Conservation (phyloP, 2,113 vertebrate genomes). For the Patagioenas fasciata region DNA sequence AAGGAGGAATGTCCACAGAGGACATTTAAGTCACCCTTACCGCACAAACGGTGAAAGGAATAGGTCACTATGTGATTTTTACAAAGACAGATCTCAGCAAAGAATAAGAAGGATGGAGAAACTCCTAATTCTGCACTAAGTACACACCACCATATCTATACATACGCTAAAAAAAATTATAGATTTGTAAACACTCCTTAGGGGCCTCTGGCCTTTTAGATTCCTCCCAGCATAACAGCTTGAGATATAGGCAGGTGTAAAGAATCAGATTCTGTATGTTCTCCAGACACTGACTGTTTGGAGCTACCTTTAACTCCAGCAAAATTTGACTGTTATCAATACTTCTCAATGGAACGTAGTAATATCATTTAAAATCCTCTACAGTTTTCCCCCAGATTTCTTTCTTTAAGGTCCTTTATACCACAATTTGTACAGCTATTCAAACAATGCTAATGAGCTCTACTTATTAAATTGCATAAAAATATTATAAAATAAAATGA, state of each 20-base stretch:
- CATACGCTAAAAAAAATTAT: not conserved
- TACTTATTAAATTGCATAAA: not conserved
- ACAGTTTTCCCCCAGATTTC: not conserved
- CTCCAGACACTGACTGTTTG: not conserved
- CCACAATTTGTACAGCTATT: not conserved
- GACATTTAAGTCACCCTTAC: not conserved
- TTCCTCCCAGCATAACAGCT: not conserved
- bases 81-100: not conserved
- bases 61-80: not conserved
- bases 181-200: not conserved
- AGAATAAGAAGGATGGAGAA: not conserved
- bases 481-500: not conserved
- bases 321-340: not conserved
- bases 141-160: not conserved
- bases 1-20: not conserved
- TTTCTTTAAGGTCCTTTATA: not conserved
- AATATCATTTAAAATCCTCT: not conserved
- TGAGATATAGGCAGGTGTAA: not conserved
- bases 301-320: not conserved
- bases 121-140: not conserved
- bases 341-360: not conserved
- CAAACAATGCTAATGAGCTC: not conserved
- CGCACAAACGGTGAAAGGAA: not conserved
- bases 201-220: not conserved
- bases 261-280: not conserved